phyloP scores from a whole-genome alignment of 2,113 vertebrate species.

The Empidonax traillii region DNA sequence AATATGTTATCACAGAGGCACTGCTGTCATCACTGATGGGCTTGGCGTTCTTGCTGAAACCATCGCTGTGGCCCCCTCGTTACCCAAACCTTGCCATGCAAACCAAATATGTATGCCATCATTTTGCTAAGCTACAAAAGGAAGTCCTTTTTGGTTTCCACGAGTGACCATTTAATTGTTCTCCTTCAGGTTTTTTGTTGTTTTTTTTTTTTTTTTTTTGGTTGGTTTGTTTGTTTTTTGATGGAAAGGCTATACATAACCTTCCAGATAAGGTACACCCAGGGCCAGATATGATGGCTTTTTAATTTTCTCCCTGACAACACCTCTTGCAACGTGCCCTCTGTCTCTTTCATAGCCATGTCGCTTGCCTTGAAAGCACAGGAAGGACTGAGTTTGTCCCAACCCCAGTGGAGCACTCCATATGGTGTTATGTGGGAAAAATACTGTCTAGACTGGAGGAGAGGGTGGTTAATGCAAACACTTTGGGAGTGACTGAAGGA shows the following conservation, averaged over 20 bases:
- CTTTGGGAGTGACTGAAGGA: background rate
- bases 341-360: background rate
- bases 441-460: background rate
- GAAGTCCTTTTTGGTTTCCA: background rate
- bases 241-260: background rate
- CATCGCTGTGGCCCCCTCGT: fast-evolving
- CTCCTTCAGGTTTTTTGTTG: background rate
- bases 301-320: slow-evolving; percentile 18
- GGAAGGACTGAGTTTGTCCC: background rate
- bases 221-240: background rate
- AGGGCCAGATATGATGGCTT: background rate
- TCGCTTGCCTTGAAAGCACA: background rate
- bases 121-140: background rate
- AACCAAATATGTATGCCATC: background rate
- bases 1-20: background rate
- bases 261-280: background rate
- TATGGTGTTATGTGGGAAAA: background rate
- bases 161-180: background rate
- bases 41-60: background rate
- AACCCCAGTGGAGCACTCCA: background rate
- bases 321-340: background rate
- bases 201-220: background rate
- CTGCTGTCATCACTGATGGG: background rate
- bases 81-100: background rate
- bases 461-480: background rate